Conservation (phyloP, 2,113 vertebrate species). For the Poeciliopsis occidentalis region DNA sequence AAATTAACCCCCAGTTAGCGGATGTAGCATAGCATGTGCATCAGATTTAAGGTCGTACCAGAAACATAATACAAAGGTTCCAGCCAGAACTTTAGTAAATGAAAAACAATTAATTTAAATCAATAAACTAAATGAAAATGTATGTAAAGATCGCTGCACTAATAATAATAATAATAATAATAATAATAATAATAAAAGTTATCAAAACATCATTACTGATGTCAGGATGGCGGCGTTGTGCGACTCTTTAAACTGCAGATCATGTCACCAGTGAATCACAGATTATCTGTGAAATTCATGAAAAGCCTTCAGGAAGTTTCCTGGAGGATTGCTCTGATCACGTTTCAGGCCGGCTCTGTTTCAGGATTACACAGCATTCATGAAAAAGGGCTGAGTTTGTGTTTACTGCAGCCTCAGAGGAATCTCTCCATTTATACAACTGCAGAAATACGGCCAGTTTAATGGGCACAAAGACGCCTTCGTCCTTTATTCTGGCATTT, state of each 20-base stretch:
- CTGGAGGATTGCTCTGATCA: conserved; percentile 10
- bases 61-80: no score
- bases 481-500: conserved; percentile 48
- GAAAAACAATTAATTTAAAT: no score
- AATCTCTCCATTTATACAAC: conserved; percentile 56
- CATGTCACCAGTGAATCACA: conserved; percentile 24
- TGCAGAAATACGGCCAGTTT: conserved; percentile 41
- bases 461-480: conserved; percentile 59
- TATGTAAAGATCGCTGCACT: neutral
- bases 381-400: conserved; percentile 18
- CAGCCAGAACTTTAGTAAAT: no score
- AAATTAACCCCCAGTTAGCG: no score
- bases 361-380: conserved; percentile 28
- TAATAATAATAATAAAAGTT: neutral
- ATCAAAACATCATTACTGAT: neutral
- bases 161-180: neutral
- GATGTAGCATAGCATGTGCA: no score
- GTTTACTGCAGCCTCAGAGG: conserved; percentile 43
- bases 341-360: conserved; percentile 25
- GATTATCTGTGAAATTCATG: conserved; percentile 29
- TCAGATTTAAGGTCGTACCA: no score
- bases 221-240: conserved; percentile 14
- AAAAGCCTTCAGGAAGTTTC: conserved; percentile 17
- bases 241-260: conserved; percentile 51
- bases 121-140: neutral